A percentile compares a stretch with the other conserved stretches of the same genome.
Conservation (phyloP, 2,113 vertebrate genomes). For the Neodontobutis hainanensis region DNA sequence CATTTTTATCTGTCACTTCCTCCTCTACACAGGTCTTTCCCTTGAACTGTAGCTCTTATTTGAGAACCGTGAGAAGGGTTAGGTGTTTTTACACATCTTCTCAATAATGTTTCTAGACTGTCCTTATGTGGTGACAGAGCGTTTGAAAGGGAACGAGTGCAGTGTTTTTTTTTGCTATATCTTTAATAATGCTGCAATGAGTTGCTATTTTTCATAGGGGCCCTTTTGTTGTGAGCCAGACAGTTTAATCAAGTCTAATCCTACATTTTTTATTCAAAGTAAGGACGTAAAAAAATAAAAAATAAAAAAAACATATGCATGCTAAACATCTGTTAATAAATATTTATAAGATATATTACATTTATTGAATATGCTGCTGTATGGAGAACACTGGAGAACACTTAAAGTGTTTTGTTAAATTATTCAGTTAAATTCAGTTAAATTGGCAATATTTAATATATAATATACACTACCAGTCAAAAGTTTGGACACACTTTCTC, state of each 20-base stretch:
- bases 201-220: constrained; percentile 31
- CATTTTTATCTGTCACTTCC: constrained; percentile 56
- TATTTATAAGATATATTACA: not conserved
- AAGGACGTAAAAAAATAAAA: constrained; percentile 47
- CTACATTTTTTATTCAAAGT: constrained; percentile 35
- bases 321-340: constrained; percentile 42
- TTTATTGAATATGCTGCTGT: too few species aligned
- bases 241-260: constrained; percentile 23
- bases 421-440: too few species aligned
- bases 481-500: too few species aligned
- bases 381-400: not conserved
- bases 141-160: constrained; percentile 57
- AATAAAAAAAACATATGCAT: too few species aligned
- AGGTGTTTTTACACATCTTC: constrained; percentile 67
- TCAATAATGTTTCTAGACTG: constrained; percentile 54
- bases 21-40: constrained; percentile 32
- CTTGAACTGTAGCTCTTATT: constrained; percentile 58
- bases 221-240: constrained; percentile 24
- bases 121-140: constrained; percentile 57
- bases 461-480: too few species aligned
- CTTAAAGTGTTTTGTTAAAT: constrained; percentile 7
- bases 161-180: constrained; percentile 35
- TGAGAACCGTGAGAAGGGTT: constrained; percentile 45
- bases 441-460: too few species aligned
- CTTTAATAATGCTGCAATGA: constrained; percentile 40